Base-by-base conservation (phyloP, 2,113 vertebrate species). In the Sceloporus undulatus region DNA sequence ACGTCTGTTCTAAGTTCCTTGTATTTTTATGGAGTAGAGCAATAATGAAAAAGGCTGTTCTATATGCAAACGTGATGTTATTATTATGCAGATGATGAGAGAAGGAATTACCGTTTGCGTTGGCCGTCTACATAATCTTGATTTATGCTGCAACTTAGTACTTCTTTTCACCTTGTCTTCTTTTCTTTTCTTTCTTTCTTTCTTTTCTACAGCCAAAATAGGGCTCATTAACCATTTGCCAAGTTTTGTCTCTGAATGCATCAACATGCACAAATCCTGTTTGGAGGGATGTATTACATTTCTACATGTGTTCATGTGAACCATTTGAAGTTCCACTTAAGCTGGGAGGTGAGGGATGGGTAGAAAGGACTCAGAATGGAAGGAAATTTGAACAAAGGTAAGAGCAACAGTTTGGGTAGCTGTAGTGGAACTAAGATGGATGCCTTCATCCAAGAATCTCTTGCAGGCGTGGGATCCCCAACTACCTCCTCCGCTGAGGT, bases 11-110 rank as follows among this genome's bases (percentile, higher is more conserved):
- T 97, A 92, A 97, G 96, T 97, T 96, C 94, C 94, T 97, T 95
- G 92, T 97, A 95, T 96, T 97, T 96, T 96, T 96, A 90, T 95
- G 87, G 83, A 78, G 90, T 97, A 97, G 97, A 98, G 97, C 97
- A 98, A 98, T 98, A 98, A 98, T 86, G 94, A 95, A 97, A 93
- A 96, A 94, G 89, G 96, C 95, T 97, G 97, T 97, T 93, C 94
- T 97, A 96, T 97, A 97, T 97, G 97, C 97, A 97, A 97, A 97
- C 92, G 94, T 94, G 94, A 96, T 95, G 94, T 96, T 95, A 91
- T 93, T 95, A 93, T 96, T 95, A 95, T 95, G 95, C 96, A 95
- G 95, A 95, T 91, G 82, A 96, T 92, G 82, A 93, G 94, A 95
- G 79, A 94, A 91, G 90, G 93, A 84, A 88, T 91, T 85, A 79